phyloP scores from a whole-genome alignment of 2,797 vertebrate genomes.

The Sphaeramia orbicularis region DNA sequence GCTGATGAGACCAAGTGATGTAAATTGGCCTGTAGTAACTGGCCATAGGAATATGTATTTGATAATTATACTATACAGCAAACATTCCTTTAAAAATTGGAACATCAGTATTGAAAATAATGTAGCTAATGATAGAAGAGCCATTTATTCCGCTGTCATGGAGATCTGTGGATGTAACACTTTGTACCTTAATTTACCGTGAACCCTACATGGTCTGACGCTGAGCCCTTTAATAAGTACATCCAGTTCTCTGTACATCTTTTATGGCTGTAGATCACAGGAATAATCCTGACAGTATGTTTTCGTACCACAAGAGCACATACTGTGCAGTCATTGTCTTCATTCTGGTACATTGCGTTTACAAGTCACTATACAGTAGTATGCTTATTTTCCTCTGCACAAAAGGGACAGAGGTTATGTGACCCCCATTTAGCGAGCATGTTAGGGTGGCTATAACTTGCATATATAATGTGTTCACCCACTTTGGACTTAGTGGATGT shows the following conservation, averaged over 20 bases:
- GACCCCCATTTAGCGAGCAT: slow-evolving; percentile 60
- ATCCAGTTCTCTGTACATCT: slow-evolving; percentile 11
- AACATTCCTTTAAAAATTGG: too few species aligned
- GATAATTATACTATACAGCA: too few species aligned
- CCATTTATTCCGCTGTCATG: too few species aligned
- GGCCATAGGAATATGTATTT: too few species aligned
- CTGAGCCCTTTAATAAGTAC: not conserved
- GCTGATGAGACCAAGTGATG: not conserved
- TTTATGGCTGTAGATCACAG: slow-evolving; percentile 6
- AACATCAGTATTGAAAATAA: too few species aligned
- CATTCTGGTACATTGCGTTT: not conserved
- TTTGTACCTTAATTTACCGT: not conserved
- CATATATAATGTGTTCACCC: slow-evolving; percentile 22
- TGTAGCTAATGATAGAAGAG: too few species aligned
- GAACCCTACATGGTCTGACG: not conserved
- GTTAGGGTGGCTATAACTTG: slow-evolving; percentile 12
- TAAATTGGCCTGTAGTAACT: not conserved
- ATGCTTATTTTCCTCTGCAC: slow-evolving; percentile 3
- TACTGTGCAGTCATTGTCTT: not conserved
- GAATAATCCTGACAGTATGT: not conserved
- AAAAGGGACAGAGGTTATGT: slow-evolving; percentile 34
- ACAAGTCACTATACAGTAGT: too few species aligned
- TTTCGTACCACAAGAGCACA: not conserved
- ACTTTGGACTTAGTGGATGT: slow-evolving; percentile 32
- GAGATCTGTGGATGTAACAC: not conserved